Percentiles rank a stretch among this genome's conserved stretches.
Conservation (phyloP, 2,888 invertebrate genomes). For the Pterostichus niger region DNA sequence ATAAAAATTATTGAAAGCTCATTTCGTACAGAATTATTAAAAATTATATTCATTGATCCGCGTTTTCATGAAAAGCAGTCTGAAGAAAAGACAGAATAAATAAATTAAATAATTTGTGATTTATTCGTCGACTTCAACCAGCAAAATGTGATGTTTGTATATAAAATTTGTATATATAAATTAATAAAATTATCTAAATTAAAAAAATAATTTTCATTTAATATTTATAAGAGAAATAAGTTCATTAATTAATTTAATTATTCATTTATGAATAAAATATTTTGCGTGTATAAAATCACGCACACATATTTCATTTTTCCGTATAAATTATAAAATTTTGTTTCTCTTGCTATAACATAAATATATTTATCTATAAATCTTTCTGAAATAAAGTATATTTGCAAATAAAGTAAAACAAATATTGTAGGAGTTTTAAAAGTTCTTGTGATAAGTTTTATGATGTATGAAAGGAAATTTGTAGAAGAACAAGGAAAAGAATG, state of each 20-base stretch:
- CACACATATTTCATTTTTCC: constrained; percentile 31
- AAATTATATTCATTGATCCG: no score
- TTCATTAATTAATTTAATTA: constrained; percentile 38
- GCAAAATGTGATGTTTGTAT: no score
- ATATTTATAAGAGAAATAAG: constrained; percentile 30
- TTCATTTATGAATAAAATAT: constrained; percentile 46
- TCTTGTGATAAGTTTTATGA: no score
- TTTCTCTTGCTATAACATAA: not conserved
- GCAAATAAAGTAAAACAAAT: not conserved
- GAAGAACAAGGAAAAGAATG: constrained; percentile 22
- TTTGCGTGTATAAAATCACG: constrained; percentile 33
- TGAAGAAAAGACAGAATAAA: no score
- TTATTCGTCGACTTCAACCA: no score
- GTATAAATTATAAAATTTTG: constrained; percentile 29
- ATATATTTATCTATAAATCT: constrained; percentile 4
- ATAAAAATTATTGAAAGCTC: no score
- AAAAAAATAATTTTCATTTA: constrained; percentile 26
- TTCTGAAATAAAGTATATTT: constrained; percentile 1
- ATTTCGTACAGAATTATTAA: no score
- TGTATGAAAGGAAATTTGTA: not conserved
- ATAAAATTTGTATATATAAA: not conserved
- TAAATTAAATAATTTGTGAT: no score
- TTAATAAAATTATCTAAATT: constrained; percentile 9
- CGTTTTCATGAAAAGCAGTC: no score
- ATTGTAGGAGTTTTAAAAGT: no score